Evolutionary conservation across 2,888 invertebrate species (phyloP).

Genomic region (Timema podura): DNA sequence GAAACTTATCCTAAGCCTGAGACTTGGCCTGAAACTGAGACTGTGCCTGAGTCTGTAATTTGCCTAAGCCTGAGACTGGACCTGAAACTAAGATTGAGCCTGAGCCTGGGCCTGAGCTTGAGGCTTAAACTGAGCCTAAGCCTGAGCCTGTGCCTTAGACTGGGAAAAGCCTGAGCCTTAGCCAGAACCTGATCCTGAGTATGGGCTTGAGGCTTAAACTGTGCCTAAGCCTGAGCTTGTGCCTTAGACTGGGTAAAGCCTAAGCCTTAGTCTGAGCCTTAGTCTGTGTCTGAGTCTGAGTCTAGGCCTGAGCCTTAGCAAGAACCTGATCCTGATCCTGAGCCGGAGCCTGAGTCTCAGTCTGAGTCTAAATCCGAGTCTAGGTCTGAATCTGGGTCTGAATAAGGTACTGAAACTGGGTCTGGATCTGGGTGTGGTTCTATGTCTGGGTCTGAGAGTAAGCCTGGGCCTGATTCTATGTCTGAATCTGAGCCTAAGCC

Average conservation of each 20-base stretch:
- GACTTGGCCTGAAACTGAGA: constrained; percentile 6
- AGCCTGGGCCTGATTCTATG: neutral
- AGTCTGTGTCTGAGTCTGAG: neutral
- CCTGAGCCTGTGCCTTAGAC: constrained; percentile 28
- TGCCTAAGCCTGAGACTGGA: neutral
- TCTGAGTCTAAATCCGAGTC: constrained; percentile 29
- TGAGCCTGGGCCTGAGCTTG: constrained; percentile 34
- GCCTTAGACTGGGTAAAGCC: neutral
- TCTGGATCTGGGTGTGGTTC: neutral
- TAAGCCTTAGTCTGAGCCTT: neutral
- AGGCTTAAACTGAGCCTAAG: constrained; percentile 31
- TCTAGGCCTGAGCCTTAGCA: neutral
- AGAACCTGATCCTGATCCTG: constrained; percentile 23
- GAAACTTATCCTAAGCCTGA: constrained; percentile 5
- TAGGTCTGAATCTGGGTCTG: constrained; percentile 32
- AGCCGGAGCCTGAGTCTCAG: constrained; percentile 28
- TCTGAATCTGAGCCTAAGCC: neutral
- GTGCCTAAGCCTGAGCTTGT: constrained; percentile 30
- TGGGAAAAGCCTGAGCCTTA: constrained; percentile 8
- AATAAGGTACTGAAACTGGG: neutral
- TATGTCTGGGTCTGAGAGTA: neutral
- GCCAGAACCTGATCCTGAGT: constrained; percentile 26
- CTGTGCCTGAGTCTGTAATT: constrained; percentile 10
- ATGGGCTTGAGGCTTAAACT: constrained; percentile 33
- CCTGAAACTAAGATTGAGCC: constrained; percentile 27